A percentile compares a stretch with the other conserved stretches of the same genome.
Evolutionary conservation across 2,113 vertebrate species (phyloP).

Genomic region (Labrus mixtus): DNA sequence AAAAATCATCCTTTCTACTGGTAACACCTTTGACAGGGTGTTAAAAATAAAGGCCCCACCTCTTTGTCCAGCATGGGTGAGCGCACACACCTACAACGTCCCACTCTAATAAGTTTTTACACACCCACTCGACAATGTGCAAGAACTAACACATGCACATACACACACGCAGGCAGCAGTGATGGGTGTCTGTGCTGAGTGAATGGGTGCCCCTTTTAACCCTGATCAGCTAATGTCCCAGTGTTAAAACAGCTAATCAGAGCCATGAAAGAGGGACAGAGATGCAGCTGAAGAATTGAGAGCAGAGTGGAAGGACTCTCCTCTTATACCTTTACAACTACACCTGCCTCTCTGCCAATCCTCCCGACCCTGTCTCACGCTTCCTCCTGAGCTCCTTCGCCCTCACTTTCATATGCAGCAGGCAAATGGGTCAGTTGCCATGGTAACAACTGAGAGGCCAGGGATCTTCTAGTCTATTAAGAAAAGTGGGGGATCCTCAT

Average conservation of each 20-base stretch:
- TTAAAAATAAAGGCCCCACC: slow-evolving; percentile 87
- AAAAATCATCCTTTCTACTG: slow-evolving; percentile 88
- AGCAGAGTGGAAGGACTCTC: slow-evolving; percentile 20
- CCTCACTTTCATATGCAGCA: slow-evolving; percentile 75
- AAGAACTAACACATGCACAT: slow-evolving; percentile 45
- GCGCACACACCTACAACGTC: slow-evolving; percentile 54
- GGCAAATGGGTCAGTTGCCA: slow-evolving; percentile 97
- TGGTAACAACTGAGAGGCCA: slow-evolving; percentile 94
- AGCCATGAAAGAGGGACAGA: slow-evolving; percentile 66
- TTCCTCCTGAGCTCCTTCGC: slow-evolving; percentile 51
- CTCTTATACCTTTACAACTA: slow-evolving; percentile 87
- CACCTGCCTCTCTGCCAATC: slow-evolving; percentile 85
- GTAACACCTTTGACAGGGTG: slow-evolving; percentile 97
- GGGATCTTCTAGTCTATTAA: slow-evolving; percentile 93
- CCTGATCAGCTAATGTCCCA: slow-evolving; percentile 90
- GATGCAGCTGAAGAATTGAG: slow-evolving; percentile 30
- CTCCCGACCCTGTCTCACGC: slow-evolving; percentile 87
- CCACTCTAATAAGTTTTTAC: slow-evolving; percentile 79
- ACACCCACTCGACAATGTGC: slow-evolving; percentile 64
- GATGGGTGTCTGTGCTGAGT: slow-evolving; percentile 77
- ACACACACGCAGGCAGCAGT: slow-evolving; percentile 47
- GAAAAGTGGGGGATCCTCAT: slow-evolving; percentile 87
- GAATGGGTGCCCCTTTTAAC: slow-evolving; percentile 97
- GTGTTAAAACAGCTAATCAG: slow-evolving; percentile 97
- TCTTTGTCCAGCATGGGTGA: slow-evolving; percentile 72